These are phyloP conservation scores for Brachypalpus laphriformis DNA, from an alignment of 2,888 invertebrate genomes.

Conservation along the genomic window DNA sequence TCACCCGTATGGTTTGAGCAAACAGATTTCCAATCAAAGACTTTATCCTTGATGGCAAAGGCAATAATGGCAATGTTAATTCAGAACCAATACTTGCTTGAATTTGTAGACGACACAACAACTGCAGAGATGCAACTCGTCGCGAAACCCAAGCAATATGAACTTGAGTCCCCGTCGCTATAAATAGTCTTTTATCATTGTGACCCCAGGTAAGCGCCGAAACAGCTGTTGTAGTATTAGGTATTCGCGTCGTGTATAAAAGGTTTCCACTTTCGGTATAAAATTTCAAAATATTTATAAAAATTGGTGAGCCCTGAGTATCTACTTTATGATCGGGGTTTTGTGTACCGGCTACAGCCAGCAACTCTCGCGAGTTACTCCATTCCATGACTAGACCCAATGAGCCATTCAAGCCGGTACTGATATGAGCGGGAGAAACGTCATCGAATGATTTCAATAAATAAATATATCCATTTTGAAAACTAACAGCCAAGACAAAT, in stretches of 20 bases:
- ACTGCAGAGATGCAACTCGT: slow-evolving; percentile 94
- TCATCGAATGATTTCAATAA: slow-evolving; percentile 96
- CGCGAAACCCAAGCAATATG: slow-evolving; percentile 97
- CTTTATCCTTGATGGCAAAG: slow-evolving; percentile 93
- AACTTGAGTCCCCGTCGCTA: slow-evolving; percentile 95
- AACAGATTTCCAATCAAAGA: slow-evolving; percentile 93
- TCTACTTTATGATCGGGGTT: slow-evolving; percentile 78
- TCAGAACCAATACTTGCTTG: slow-evolving; percentile 90
- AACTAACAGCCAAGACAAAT: slow-evolving; percentile 93
- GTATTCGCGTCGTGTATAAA: slow-evolving; percentile 91
- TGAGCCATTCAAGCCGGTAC: slow-evolving; percentile 89
- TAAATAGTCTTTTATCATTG: slow-evolving; percentile 96
- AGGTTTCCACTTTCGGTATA: slow-evolving; percentile 93
- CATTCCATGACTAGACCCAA: slow-evolving; percentile 95
- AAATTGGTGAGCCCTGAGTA: slow-evolving; percentile 84
- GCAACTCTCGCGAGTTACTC: slow-evolving; percentile 96
- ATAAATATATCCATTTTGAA: slow-evolving; percentile 95
- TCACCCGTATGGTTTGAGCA: slow-evolving; percentile 96
- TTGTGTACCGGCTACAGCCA: slow-evolving; percentile 94
- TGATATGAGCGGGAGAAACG: slow-evolving; percentile 93
- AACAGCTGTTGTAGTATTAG: slow-evolving; percentile 90
- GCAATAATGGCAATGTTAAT: slow-evolving; percentile 89
- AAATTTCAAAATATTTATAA: slow-evolving; percentile 93
- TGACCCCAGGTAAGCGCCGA: slow-evolving; percentile 99
- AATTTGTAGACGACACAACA: slow-evolving; percentile 92